Base-by-base conservation (phyloP, 2,113 vertebrate species). In the Clarias macrocephalus region DNA sequence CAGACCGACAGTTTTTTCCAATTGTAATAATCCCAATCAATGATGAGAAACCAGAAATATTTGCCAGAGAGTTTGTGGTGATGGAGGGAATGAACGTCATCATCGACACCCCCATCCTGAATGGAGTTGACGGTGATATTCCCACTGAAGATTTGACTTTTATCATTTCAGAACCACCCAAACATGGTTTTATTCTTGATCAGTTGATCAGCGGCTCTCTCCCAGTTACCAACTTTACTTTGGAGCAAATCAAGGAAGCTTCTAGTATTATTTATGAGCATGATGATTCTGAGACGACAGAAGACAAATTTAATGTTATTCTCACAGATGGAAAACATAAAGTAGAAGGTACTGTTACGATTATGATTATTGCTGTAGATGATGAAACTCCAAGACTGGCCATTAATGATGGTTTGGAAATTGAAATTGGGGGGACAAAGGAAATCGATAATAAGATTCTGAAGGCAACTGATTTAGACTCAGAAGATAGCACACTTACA, bases 11-110 rank as follows among this genome's bases (percentile, higher is more conserved):
- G 1, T 92, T 98, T 87, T 98, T 99, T 80, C 96, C 97, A 3
- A 93, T 99, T 81, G 86, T 96, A 1, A 97, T 99, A 90, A 89
- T 95, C 42, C 97, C 98, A 0, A 82, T 95, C 52, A 99, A 98
- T 0, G 98, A 99, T n/a, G 98, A 99, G 88, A 96, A 95, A 84
- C 98, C 98, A 0, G 97, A 98, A 88, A 93, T 99, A 28, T 98
- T 95, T 84, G 54, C 95, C 88, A 93, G 96, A 21, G 96, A 98
- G 88, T 97, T 99, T 88, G 94, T 98, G 7, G 96, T 99, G 88
- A 97, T 98, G 97, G 98, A 99, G 90, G 98, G 98, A 21, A 97
- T 97, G 97, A 99, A 97, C 81, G 90, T 98, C 28, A 94, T 97
- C 72, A 94, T 99, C 0, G 96, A 99, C 88, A 96, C 96, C 0